Evolutionary conservation across 2,797 vertebrate genomes (phyloP).

Genomic region (Lacerta bilineata): DNA sequence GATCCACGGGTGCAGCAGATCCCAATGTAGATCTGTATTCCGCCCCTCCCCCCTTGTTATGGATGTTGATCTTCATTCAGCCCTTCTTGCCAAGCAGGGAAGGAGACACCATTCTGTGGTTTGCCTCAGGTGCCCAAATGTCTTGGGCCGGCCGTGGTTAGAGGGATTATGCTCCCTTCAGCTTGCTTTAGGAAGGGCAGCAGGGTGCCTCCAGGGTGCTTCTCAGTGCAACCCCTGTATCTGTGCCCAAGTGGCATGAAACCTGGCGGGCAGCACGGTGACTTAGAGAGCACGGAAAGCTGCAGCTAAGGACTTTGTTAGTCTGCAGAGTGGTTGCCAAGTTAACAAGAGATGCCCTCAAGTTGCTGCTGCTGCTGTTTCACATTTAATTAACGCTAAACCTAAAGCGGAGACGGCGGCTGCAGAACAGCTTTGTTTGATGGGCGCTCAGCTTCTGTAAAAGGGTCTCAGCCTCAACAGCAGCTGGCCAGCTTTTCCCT

Average conservation of each 20-base stretch:
- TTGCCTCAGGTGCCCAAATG: too few species aligned
- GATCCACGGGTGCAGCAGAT: too few species aligned
- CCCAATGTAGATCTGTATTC: too few species aligned
- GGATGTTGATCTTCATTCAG: too few species aligned
- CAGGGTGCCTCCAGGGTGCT: neutral
- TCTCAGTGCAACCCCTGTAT: neutral
- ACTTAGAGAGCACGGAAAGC: neutral
- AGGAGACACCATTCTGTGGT: too few species aligned
- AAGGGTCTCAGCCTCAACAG: too few species aligned
- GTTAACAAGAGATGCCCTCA: conserved; percentile 16
- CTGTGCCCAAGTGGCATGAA: neutral
- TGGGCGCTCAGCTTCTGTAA: neutral
- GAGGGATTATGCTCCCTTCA: neutral
- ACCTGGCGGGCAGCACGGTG: conserved; percentile 12
- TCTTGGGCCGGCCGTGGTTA: too few species aligned
- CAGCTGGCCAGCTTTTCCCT: neutral
- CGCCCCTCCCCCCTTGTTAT: too few species aligned
- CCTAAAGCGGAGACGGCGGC: neutral
- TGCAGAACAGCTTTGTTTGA: neutral
- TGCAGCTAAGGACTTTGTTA: neutral
- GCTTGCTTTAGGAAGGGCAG: neutral
- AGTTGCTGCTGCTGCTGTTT: neutral
- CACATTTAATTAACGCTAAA: conserved; percentile 24
- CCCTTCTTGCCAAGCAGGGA: too few species aligned
- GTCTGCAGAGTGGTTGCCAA: conserved; percentile 36